A percentile compares a stretch with the other conserved stretches of the same genome.
phyloP scores from a whole-genome alignment of 35 echinoderm and acorn worm species.

The Patiria miniata region DNA sequence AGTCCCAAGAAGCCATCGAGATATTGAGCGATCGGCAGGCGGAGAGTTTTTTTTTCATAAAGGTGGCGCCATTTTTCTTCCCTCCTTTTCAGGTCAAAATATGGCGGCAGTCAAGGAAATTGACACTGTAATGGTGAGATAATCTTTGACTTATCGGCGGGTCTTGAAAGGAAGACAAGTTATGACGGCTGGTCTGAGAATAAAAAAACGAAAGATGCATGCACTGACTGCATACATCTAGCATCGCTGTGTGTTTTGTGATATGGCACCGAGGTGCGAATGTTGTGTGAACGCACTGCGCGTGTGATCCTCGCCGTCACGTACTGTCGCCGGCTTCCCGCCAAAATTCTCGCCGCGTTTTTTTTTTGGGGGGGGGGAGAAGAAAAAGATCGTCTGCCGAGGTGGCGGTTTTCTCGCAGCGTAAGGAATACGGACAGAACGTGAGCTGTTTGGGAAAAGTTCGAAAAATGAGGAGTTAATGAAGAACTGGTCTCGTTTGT shows the following conservation, averaged over 20 bases:
- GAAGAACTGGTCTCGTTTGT: not conserved
- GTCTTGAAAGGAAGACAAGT: not conserved
- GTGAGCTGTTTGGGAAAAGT: not conserved
- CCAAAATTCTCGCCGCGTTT: slow-evolving; percentile 50
- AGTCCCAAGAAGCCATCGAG: no score
- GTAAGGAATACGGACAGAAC: slow-evolving; percentile 3
- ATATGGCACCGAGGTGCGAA: not conserved
- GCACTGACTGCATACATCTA: no score
- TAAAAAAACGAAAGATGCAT: not conserved
- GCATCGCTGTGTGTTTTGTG: not conserved
- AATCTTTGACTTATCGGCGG: slow-evolving; percentile 5
- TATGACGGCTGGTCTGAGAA: not conserved
- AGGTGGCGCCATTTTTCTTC: not conserved
- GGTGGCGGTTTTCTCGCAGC: slow-evolving; percentile 46
- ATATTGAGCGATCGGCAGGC: no score
- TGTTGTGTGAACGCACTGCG: slow-evolving; percentile 44
- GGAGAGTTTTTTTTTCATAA: not conserved
- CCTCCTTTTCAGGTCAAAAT: not conserved
- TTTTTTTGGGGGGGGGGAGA: no score
- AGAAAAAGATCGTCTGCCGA: slow-evolving; percentile 32
- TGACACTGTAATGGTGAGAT: not conserved
- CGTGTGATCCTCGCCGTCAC: slow-evolving; percentile 44
- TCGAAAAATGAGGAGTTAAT: not conserved
- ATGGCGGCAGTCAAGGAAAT: not conserved
- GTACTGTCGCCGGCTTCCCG: slow-evolving; percentile 37